Percentiles rank a stretch among this genome's conserved stretches.
Conservation (phyloP, 30 jellyfish, hydroid and myxozoan genomes). For the Mastigias papua region DNA sequence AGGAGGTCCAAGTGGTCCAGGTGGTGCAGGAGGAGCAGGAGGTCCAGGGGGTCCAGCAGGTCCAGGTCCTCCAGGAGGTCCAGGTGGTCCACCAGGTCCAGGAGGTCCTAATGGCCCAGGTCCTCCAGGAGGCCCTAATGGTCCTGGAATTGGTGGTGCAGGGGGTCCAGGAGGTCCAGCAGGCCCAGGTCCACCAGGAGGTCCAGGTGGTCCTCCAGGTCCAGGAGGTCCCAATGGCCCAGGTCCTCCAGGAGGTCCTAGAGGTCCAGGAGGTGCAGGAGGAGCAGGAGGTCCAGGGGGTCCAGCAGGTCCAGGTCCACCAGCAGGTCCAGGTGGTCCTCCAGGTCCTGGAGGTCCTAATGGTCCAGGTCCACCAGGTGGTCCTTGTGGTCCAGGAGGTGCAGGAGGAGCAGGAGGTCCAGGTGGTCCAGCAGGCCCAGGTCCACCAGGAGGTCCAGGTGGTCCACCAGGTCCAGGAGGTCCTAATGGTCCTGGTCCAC, state of each 20-base stretch:
- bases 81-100: constrained; percentile 98
- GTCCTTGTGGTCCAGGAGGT: constrained; percentile 93
- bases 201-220: constrained; percentile 92
- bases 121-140: constrained; percentile 82
- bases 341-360: constrained; percentile 81
- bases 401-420: constrained; percentile 86
- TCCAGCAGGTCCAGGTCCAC: constrained; percentile 90
- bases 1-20: constrained; percentile 73
- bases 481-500: constrained; percentile 95
- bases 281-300: too few relatives aligned
- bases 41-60: constrained; percentile 86
- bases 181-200: constrained; percentile 97
- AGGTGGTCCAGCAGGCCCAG: constrained; percentile 97
- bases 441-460: constrained; percentile 93
- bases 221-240: constrained; percentile 88
- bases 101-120: constrained; percentile 93
- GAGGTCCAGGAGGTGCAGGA: too few relatives aligned
- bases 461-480: constrained; percentile 91
- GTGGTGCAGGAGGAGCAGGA: constrained; percentile 81
- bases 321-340: constrained; percentile 90
- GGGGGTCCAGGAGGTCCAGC: constrained; percentile 96
- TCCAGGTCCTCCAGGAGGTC: constrained; percentile 87
- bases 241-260: constrained; percentile 91
- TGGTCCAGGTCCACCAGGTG: constrained; percentile 88
- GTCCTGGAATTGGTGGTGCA: constrained; percentile 97